Evolutionary conservation across 2,113 vertebrate species (phyloP).

Genomic region (Leucopternis melanops): DNA sequence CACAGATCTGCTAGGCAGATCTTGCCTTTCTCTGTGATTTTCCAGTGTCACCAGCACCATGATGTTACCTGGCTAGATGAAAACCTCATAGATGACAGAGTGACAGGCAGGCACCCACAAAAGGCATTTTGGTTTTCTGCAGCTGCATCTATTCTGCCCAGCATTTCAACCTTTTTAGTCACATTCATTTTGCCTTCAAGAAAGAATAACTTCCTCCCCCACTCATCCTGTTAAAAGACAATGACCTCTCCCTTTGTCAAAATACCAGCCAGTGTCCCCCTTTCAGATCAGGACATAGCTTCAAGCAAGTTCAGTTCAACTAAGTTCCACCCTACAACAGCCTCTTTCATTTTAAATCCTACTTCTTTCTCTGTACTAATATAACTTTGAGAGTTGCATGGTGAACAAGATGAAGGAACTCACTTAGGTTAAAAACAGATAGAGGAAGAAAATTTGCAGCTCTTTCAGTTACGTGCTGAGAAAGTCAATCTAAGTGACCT

Average conservation of each 20-base stretch:
- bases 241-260: not conserved
- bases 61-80: not conserved
- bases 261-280: not conserved
- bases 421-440: not conserved
- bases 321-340: not conserved
- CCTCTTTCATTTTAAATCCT: not conserved
- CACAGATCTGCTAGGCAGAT: not conserved
- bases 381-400: not conserved
- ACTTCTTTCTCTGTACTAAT: not conserved
- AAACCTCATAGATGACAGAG: not conserved
- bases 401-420: not conserved
- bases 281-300: not conserved
- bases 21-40: not conserved
- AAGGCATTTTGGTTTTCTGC: not conserved
- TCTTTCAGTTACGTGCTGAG: not conserved
- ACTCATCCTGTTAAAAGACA: not conserved
- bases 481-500: not conserved
- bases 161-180: not conserved
- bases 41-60: not conserved
- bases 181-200: not conserved
- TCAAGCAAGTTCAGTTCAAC: not conserved
- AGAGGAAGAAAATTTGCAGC: not conserved
- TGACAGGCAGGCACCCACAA: not conserved
- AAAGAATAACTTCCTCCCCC: not conserved
- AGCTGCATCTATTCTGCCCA: not conserved